phyloP scores from a whole-genome alignment of 2,888 invertebrate species.

The Phytoseiulus persimilis region DNA sequence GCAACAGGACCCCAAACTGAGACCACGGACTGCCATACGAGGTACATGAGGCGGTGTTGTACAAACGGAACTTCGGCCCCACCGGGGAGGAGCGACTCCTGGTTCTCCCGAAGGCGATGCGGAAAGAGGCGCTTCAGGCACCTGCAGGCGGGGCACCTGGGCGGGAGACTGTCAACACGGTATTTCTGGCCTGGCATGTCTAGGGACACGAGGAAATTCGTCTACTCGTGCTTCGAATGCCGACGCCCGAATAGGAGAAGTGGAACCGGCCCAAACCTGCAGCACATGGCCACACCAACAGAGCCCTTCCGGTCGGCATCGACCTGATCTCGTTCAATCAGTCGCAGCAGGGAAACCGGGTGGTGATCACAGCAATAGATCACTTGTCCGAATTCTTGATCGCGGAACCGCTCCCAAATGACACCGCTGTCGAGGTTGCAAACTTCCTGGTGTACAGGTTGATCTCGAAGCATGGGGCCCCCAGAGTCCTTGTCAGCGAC shows the following conservation, averaged over 20 bases:
- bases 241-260: background rate
- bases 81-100: background rate
- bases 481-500: too few species aligned
- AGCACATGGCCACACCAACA: too few species aligned
- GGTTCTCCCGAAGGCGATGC: slow-evolving; percentile 8
- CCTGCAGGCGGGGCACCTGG: slow-evolving; percentile 27
- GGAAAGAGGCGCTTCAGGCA: slow-evolving; percentile 22
- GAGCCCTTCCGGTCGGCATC: background rate
- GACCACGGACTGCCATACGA: slow-evolving; percentile 11
- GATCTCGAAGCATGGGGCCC: too few species aligned
- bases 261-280: background rate
- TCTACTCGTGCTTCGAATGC: background rate
- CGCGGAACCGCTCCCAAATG: background rate
- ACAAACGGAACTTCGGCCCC: background rate
- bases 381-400: background rate
- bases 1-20: slow-evolving; percentile 29
- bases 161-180: background rate
- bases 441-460: too few species aligned
- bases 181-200: slow-evolving; percentile 21
- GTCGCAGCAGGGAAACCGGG: background rate
- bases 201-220: background rate
- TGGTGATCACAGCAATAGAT: background rate
- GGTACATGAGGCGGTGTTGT: background rate
- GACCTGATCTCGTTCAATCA: background rate
- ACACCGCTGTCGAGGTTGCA: too few species aligned